Base-by-base conservation (phyloP, 2,888 invertebrate genomes). In the Xanthostigma xanthostigma region DNA sequence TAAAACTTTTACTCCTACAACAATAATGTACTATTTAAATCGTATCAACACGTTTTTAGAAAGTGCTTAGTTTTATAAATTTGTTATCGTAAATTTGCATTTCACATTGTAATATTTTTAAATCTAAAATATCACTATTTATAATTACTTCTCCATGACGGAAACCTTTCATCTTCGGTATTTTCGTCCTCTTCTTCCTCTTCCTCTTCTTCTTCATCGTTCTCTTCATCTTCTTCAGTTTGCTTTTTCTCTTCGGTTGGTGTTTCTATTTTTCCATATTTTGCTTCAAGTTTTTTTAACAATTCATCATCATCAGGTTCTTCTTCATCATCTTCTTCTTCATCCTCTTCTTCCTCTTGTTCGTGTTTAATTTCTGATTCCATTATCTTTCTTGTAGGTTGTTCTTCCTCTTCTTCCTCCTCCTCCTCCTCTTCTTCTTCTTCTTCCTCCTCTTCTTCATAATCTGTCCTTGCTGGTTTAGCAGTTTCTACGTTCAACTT, bases 291-390 rank as follows among this genome's bases (percentile, higher is more conserved):
- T 53, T 83, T 74, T 58, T 70, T 79, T 57, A 84, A 69, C 43
- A 84, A 66, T 53, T 84, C 83, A 8, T 73, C 73, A 60, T 84
- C 84, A 59, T 83, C 83, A 1, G 80, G 76, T 55, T 81, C 80
- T 11, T 60, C 60, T 46, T 59, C 56, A 35, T 56, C 53, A 42
- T 55, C 56, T 14, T 50, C 48, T 35, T 53, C 53, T 13, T 53
- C 53, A 5, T 49, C 54, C 36, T 42, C 50, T 41, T 49, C 38
- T 50, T 50, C 46, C 50, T 48, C 46, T 13, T 48, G 41, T 12
- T 49, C 40, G 14, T 46, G 49, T 33, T 54, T 54, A n/a, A 50
- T 52, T 36, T 51, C 51, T 36, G 17, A 27, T 42, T 37, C 40
- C 27, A 34, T 39, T 44, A n/a, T 37, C 2, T 27, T n/a, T 12